Percentiles rank a stretch among this genome's conserved stretches.
Evolutionary conservation across 2,888 invertebrate species (phyloP).

Genomic region (Eretmocerus hayati): DNA sequence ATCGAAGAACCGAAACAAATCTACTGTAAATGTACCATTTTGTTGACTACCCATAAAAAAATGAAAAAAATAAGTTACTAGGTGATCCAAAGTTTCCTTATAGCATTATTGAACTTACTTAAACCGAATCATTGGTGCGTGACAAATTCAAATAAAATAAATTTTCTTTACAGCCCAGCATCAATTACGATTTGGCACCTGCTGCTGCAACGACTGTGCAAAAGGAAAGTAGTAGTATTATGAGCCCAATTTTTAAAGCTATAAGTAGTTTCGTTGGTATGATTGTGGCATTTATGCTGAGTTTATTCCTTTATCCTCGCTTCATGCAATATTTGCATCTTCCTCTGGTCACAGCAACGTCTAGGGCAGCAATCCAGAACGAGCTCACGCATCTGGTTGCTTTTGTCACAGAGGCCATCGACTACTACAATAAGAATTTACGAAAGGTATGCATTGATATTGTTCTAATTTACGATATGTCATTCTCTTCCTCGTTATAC

Average conservation of each 20-base stretch:
- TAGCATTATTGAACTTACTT: too few relatives aligned
- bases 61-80: too few relatives aligned
- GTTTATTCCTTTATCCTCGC: slow-evolving; percentile 18
- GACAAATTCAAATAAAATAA: too few relatives aligned
- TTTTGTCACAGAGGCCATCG: slow-evolving; percentile 16
- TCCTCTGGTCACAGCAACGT: slow-evolving; percentile 10
- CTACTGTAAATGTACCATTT: too few relatives aligned
- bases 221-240: slow-evolving; percentile 14
- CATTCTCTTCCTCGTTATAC: too few relatives aligned
- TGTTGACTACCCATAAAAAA: too few relatives aligned
- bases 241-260: slow-evolving; percentile 16
- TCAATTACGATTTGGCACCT: slow-evolving; percentile 3
- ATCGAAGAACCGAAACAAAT: too few relatives aligned
- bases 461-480: background rate
- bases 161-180: slow-evolving; percentile 12
- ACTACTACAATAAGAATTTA: slow-evolving; percentile 9
- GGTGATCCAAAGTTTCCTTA: too few relatives aligned
- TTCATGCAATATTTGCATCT: slow-evolving; percentile 16
- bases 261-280: slow-evolving; percentile 18
- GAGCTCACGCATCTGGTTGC: slow-evolving; percentile 4
- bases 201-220: slow-evolving; percentile 1
- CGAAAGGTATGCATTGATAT: slow-evolving; percentile 3
- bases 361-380: slow-evolving; percentile 1
- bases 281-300: slow-evolving; percentile 16
- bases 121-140: too few relatives aligned